Evolutionary conservation across 2,797 vertebrate species (phyloP).

Genomic region (Smutsia gigantea): DNA sequence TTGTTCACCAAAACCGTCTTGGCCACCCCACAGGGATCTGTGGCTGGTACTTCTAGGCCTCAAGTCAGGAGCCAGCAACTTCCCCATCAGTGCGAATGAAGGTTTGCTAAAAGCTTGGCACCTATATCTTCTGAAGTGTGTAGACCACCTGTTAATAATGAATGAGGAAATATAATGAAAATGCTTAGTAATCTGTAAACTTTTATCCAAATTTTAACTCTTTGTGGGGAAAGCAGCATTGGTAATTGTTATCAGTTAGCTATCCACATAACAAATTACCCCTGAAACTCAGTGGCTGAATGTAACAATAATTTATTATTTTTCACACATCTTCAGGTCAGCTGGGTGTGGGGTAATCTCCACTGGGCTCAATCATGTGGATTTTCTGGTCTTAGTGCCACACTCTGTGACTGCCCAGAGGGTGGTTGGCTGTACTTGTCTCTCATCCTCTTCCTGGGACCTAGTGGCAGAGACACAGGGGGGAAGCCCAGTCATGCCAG

Average conservation of each 20-base stretch:
- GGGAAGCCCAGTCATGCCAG: background rate
- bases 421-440: background rate
- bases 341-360: background rate
- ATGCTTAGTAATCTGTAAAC: background rate
- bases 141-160: background rate
- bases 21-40: background rate
- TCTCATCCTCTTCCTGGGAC: background rate
- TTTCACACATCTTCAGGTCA: background rate
- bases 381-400: background rate
- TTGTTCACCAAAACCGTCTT: conserved; percentile 14
- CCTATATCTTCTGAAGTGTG: background rate
- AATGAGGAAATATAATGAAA: conserved; percentile 28
- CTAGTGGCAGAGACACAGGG: background rate
- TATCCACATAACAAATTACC: background rate
- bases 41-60: background rate
- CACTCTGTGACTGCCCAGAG: background rate
- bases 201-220: conserved; percentile 17
- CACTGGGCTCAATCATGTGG: background rate
- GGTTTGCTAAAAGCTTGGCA: background rate
- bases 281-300: background rate
- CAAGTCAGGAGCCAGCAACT: background rate
- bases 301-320: background rate
- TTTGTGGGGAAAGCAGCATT: background rate
- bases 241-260: background rate
- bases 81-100: background rate